Percentiles rank a stretch among this genome's conserved stretches.
Conservation (phyloP, 2,888 invertebrate species). For the Deilephila porcellus region DNA sequence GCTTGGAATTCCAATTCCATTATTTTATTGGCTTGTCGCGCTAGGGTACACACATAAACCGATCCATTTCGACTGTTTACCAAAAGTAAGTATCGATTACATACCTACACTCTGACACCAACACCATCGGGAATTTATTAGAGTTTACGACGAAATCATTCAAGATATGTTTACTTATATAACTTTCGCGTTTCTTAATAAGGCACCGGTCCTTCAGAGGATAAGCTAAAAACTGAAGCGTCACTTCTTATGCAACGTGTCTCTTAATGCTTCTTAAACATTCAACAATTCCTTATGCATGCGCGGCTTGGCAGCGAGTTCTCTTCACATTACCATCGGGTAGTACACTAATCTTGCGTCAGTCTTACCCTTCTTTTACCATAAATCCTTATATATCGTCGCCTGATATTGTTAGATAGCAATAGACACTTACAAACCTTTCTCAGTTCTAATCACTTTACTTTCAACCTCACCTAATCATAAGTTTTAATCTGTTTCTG, state of each 20-base stretch:
- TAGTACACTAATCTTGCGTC: conserved; percentile 30
- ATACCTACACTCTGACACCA: neutral
- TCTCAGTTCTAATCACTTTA: neutral
- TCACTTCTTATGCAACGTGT: conserved; percentile 16
- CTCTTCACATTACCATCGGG: conserved; percentile 28
- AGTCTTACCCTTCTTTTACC: conserved; percentile 14
- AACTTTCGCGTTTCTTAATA: neutral
- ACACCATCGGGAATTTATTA: neutral
- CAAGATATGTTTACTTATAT: neutral
- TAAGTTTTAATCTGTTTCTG: neutral
- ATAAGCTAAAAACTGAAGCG: neutral
- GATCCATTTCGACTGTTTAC: neutral
- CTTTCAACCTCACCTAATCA: neutral
- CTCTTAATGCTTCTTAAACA: conserved; percentile 25
- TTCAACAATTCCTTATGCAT: conserved; percentile 30
- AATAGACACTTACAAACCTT: neutral
- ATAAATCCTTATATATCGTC: conserved; percentile 13
- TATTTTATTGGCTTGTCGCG: conserved; percentile 11
- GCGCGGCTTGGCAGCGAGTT: conserved; percentile 17
- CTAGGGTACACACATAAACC: neutral
- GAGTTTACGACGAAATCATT: neutral
- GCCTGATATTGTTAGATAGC: neutral
- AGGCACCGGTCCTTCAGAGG: conserved; percentile 1
- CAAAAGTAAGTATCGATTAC: conserved; percentile 10
- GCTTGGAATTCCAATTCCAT: too few relatives aligned